These are phyloP conservation scores for Drosophila acutilabella DNA, from an alignment of 2,888 invertebrate species.

Conservation along the genomic window DNA sequence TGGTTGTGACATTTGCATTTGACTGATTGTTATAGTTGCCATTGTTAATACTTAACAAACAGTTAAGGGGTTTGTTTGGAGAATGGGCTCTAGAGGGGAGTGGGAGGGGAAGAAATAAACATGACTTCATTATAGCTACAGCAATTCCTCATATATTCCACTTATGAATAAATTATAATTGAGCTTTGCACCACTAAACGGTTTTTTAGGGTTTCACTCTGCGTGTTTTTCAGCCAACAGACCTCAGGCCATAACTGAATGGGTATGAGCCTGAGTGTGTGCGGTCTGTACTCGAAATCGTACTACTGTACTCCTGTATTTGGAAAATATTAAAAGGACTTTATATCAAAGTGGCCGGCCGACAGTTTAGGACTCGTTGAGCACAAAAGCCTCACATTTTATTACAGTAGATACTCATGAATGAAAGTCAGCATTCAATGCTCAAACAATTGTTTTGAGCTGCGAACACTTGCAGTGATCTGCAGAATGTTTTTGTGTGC, in stretches of 20 bases:
- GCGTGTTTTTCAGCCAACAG: conserved; percentile 67
- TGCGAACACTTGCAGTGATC: conserved; percentile 73
- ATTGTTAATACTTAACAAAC: conserved; percentile 73
- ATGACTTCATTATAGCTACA: conserved; percentile 75
- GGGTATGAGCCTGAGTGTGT: conserved; percentile 47
- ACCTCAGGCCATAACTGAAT: conserved; percentile 50
- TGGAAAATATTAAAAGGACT: conserved; percentile 28
- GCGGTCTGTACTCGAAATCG: conserved; percentile 40
- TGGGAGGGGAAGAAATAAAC: conserved; percentile 57
- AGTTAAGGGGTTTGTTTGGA: conserved; percentile 45
- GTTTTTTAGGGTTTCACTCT: conserved; percentile 43
- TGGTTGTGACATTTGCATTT: conserved; percentile 83
- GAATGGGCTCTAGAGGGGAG: conserved; percentile 5
- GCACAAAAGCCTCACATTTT: conserved; percentile 53
- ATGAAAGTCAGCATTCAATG: conserved; percentile 67
- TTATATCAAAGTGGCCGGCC: conserved; percentile 64
- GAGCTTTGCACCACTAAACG: conserved; percentile 58
- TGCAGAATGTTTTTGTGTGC: conserved; percentile 57
- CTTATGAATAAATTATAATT: conserved; percentile 70
- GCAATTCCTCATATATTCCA: conserved; percentile 43
- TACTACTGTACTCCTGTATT: conserved; percentile 11
- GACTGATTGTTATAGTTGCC: conserved; percentile 79
- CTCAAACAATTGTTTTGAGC: conserved; percentile 30
- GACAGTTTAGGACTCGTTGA: conserved; percentile 41
- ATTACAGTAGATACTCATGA: conserved; percentile 50